Evolutionary conservation across 1,140 invertebrate species (phyloP).

Genomic region (Anagrus nilaparvatae): DNA sequence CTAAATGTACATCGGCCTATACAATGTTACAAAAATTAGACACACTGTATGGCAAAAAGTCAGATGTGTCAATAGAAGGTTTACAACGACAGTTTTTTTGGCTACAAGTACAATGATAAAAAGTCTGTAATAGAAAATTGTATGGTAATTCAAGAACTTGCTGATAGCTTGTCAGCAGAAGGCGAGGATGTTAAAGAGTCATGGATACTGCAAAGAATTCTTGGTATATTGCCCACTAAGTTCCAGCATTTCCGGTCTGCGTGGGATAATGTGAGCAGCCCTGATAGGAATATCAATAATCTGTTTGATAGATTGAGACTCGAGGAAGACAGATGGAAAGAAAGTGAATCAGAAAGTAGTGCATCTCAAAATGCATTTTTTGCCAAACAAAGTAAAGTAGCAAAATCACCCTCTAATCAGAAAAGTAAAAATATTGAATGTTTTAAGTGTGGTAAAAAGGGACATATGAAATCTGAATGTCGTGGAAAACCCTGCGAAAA

Average conservation of each 20-base stretch:
- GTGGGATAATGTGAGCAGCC: conserved; percentile 17
- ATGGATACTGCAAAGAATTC: conserved; percentile 19
- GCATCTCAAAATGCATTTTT: conserved; percentile 10
- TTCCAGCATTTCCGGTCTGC: conserved; percentile 18
- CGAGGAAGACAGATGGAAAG: conserved; percentile 3
- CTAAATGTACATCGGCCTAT: conserved; percentile 12
- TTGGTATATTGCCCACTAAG: conserved; percentile 16
- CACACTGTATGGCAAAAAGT: conserved; percentile 16
- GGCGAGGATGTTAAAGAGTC: conserved; percentile 17
- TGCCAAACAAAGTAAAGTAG: not conserved
- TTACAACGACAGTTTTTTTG: conserved; percentile 15
- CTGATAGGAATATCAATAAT: conserved; percentile 8
- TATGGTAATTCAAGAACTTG: conserved; percentile 12
- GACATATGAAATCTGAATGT: not conserved
- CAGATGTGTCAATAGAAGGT: conserved; percentile 15
- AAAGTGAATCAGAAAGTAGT: conserved; percentile 3
- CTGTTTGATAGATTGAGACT: too few relatives aligned
- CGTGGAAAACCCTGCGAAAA: not conserved
- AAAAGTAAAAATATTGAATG: not conserved
- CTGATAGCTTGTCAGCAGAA: conserved; percentile 12
- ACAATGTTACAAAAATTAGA: conserved; percentile 18
- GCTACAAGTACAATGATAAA: conserved; percentile 14
- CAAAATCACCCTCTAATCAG: not conserved
- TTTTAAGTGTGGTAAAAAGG: conserved; percentile 3
- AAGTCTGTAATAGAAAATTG: conserved; percentile 19